Evolutionary conservation across 2,113 vertebrate genomes (phyloP).

Genomic region (Antechinus stuartii): DNA sequence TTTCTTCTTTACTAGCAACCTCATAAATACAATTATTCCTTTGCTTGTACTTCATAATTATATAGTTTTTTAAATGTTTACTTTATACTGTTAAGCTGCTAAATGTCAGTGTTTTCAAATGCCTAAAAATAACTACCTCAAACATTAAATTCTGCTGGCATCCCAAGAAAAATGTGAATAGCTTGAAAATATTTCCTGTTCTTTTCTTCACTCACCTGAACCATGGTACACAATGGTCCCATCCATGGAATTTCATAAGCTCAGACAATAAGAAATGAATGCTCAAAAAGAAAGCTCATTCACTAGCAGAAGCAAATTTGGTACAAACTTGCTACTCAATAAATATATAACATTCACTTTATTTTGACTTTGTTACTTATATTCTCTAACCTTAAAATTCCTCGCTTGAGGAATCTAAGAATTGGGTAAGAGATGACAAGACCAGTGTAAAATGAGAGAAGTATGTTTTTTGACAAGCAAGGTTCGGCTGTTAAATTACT

Average conservation of each 20-base stretch:
- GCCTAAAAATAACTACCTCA: slow-evolving; percentile 32
- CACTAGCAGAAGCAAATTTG: slow-evolving; percentile 21
- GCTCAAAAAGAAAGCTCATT: neutral
- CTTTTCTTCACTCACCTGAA: slow-evolving; percentile 8
- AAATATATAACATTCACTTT: neutral
- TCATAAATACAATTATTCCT: neutral
- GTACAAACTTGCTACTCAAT: neutral
- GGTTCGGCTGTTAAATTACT: neutral
- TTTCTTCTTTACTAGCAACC: neutral
- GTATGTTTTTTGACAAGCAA: neutral
- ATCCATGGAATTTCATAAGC: slow-evolving; percentile 8
- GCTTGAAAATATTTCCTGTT: neutral
- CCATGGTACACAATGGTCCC: neutral
- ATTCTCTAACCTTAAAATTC: neutral
- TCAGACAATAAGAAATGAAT: slow-evolving; percentile 2
- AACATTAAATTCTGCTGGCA: neutral
- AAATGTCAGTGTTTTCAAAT: slow-evolving; percentile 12
- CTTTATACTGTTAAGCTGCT: slow-evolving; percentile 14
- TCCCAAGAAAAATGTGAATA: neutral
- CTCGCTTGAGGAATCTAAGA: neutral
- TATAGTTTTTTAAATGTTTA: neutral
- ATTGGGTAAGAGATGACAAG: neutral
- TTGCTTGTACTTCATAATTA: neutral
- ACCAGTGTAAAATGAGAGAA: neutral
- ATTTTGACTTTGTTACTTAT: too few relatives aligned